Conservation (phyloP, 2,113 vertebrate genomes). For the Centropristis striata region DNA sequence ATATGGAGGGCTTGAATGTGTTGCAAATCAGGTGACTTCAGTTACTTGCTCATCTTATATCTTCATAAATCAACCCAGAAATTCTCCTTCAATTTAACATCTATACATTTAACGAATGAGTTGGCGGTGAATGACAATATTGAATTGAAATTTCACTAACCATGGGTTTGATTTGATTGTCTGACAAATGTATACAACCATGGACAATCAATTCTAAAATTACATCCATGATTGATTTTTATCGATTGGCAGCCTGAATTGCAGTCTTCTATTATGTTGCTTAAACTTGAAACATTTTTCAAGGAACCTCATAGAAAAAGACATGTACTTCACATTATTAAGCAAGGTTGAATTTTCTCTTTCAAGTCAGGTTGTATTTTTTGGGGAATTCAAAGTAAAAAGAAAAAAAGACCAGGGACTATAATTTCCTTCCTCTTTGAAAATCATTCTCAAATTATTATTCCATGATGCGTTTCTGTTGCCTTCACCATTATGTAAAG, state of each 20-base stretch:
- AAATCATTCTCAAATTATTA: neutral
- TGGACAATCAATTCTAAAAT: neutral
- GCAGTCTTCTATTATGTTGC: neutral
- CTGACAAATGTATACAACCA: neutral
- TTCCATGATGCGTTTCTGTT: neutral
- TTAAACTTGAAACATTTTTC: neutral
- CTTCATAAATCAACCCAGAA: constrained; percentile 14
- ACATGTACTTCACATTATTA: neutral
- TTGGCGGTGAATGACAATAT: neutral
- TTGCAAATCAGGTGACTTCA: constrained; percentile 47
- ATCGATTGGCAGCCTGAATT: constrained; percentile 1
- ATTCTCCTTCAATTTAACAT: constrained; percentile 22
- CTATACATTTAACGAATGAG: neutral
- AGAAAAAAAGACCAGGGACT: neutral
- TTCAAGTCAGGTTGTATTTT: neutral
- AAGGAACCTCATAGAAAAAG: neutral
- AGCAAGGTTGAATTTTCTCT: neutral
- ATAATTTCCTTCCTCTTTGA: constrained; percentile 1
- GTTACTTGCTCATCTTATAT: constrained; percentile 34
- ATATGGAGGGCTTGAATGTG: constrained; percentile 38
- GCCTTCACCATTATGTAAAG: constrained; percentile 7
- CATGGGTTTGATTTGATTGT: neutral
- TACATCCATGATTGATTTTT: neutral
- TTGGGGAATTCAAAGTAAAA: neutral
- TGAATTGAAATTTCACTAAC: neutral